Percentiles rank a stretch among this genome's conserved stretches.
Conservation (phyloP, 2,888 invertebrate genomes). For the Dicyrtoma fusca region DNA sequence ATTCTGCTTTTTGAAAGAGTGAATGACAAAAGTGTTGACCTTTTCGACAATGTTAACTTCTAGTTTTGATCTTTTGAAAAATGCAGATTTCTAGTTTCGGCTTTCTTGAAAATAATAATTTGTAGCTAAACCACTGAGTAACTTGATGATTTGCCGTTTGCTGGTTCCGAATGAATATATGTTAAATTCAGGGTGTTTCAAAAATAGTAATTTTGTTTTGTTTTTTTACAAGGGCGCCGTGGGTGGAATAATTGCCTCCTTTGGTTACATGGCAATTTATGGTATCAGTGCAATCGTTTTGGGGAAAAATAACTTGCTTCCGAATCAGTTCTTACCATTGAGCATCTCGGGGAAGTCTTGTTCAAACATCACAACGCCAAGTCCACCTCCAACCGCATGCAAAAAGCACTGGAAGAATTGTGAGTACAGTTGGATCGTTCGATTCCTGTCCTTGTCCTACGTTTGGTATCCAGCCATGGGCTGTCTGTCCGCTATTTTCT, state of each 20-base stretch:
- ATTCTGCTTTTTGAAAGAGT: too few species aligned
- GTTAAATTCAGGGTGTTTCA: too few species aligned
- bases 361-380: neutral
- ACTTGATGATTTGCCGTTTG: neutral
- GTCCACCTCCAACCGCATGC: neutral
- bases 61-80: too few species aligned
- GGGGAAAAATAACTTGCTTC: slow-evolving; percentile 43
- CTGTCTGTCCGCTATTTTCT: slow-evolving; percentile 34
- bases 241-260: slow-evolving; percentile 45
- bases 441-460: slow-evolving; percentile 50
- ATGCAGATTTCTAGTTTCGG: too few species aligned
- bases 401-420: slow-evolving; percentile 42
- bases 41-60: too few species aligned
- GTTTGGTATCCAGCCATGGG: slow-evolving; percentile 55
- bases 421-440: slow-evolving; percentile 37
- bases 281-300: slow-evolving; percentile 53
- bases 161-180: neutral
- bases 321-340: slow-evolving; percentile 42
- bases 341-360: slow-evolving; percentile 3
- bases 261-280: slow-evolving; percentile 50
- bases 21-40: too few species aligned
- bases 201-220: too few species aligned
- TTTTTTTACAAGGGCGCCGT: slow-evolving; percentile 47
- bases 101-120: slow-evolving; percentile 36
- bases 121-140: neutral